phyloP scores from a whole-genome alignment of 2,113 vertebrate species.

The Dasypus novemcinctus region DNA sequence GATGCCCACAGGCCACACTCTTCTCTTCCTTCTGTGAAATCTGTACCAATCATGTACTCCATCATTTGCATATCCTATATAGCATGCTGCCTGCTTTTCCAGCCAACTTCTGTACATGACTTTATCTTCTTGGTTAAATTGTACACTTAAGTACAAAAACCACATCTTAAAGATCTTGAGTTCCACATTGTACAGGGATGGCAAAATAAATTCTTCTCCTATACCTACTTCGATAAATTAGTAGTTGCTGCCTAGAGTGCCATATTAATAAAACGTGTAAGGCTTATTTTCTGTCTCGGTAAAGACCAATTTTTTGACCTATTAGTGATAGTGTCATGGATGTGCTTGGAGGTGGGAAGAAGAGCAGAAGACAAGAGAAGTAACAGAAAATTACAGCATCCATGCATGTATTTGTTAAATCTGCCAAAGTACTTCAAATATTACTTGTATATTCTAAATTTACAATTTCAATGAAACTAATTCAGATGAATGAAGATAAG shows the following conservation, averaged over 20 bases:
- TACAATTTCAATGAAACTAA: neutral
- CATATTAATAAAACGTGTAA: neutral
- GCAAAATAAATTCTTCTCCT: neutral
- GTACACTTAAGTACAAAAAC: neutral
- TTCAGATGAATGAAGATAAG: neutral
- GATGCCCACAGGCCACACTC: neutral
- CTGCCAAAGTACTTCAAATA: neutral
- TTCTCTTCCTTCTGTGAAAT: neutral
- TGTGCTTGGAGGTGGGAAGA: neutral
- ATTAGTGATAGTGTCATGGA: neutral
- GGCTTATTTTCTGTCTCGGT: neutral
- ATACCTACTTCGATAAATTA: neutral
- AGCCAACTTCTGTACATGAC: neutral
- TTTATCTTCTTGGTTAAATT: neutral
- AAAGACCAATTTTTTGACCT: neutral
- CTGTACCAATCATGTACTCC: neutral
- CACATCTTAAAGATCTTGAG: neutral
- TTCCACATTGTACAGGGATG: neutral
- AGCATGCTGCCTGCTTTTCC: neutral
- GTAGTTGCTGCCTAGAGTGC: neutral
- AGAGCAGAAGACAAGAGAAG: neutral
- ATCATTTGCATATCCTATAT: neutral
- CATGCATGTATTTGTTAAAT: neutral
- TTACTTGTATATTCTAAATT: neutral
- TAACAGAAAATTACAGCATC: neutral